Evolutionary conservation across 2,113 vertebrate genomes (phyloP), one percentile per base, ranked within the genome.

Genomic region (Pachyramphus minor): DNA sequence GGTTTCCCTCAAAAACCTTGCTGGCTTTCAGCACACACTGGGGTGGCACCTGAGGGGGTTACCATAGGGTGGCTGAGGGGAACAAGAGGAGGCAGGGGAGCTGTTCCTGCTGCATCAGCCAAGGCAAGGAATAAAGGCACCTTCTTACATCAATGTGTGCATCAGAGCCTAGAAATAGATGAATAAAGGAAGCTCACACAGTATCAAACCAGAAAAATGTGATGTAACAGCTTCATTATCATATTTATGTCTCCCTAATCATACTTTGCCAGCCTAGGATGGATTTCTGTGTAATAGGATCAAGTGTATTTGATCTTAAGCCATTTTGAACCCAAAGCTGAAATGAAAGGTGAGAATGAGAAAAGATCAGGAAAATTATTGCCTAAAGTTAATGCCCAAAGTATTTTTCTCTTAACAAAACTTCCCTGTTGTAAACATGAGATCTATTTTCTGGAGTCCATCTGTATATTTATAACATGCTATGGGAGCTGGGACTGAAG

Each of bases 201-300:
- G 44, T 67, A 55, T 68, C 79, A 67, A 35, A 59, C 47, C 35
- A 69, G 87, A 58, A 83, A 84, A 91, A 68, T 74, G 68, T 86
- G 92, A 93, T 86, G 60, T 67, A 92, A 93, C 55, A 60, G 33
- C 73, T 89, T 95, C 81, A 94, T 89, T 94, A 88, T 44, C 85
- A 62, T 90, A 93, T 71, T 95, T 88, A 64, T 82, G 55, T 75
- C 85, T 75, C 90, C 72, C 60, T 95, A 94, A 94, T 93, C 95
- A 69, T 69, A 53, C 66, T 96, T 53, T n/a, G 20, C 56, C 59
- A 84, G 66, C 28, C 72, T 71, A 11, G 50, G 87, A 85, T 80
- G 90, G 90, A 87, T 83, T 92, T 94, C 84, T 5, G 4, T 74
- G 13, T 77, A 94, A 85, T 80, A 95, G 63, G 87, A 93, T 94